Conservation (phyloP, 2,113 vertebrate genomes). For the Pseudois nayaur region DNA sequence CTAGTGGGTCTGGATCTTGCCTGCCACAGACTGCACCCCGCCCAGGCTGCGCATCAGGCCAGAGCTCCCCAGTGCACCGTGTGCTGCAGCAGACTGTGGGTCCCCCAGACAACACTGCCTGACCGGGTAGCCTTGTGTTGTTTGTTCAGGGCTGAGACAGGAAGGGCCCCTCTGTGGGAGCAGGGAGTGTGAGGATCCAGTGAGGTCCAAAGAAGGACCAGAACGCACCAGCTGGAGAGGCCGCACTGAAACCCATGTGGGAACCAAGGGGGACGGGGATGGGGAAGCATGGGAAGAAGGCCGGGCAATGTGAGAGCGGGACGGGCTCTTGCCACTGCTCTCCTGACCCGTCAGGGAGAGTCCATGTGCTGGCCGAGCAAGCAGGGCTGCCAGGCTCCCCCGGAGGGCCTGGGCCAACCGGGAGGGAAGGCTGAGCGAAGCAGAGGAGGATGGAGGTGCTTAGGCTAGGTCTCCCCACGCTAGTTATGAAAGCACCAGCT, state of each 20-base stretch:
- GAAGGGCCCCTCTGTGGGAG: not conserved
- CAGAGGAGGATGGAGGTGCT: not conserved
- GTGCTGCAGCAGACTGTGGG: not conserved
- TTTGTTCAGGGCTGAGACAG: not conserved
- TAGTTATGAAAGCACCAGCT: not conserved
- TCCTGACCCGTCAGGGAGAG: not conserved
- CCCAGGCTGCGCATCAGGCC: not conserved
- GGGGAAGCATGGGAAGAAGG: not conserved
- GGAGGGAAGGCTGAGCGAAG: not conserved
- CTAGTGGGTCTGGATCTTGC: not conserved
- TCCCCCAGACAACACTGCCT: not conserved
- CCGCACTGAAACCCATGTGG: not conserved
- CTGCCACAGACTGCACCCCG: not conserved
- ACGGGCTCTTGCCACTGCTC: not conserved
- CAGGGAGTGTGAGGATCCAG: not conserved
- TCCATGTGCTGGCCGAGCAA: rapidly evolving
- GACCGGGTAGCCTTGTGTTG: not conserved
- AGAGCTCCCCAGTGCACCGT: rapidly evolving
- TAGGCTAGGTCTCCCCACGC: not conserved
- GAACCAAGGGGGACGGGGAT: not conserved
- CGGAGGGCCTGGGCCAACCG: not conserved
- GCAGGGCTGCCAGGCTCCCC: not conserved
- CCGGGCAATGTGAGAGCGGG: not conserved
- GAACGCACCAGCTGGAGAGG: not conserved
- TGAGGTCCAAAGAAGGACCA: not conserved